phyloP scores from a whole-genome alignment of 1,140 invertebrate species.

The Ditylenchus dipsaci region DNA sequence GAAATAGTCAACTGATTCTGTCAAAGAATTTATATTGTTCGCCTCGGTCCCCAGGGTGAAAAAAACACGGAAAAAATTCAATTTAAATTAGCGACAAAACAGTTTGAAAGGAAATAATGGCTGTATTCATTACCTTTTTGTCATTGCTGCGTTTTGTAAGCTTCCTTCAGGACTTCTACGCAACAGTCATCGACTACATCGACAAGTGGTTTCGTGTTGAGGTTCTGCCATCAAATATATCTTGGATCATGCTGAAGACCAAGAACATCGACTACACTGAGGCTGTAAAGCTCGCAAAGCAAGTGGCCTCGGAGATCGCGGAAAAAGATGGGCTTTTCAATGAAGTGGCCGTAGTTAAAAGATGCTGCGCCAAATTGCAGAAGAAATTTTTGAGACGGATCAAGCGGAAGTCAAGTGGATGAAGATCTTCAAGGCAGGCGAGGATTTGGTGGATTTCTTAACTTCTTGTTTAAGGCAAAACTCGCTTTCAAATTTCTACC shows the following conservation, averaged over 20 bases:
- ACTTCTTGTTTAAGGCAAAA: background rate
- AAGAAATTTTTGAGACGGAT: background rate
- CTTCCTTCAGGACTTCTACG: slow-evolving; percentile 15
- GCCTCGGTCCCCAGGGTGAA: no score
- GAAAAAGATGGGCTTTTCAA: slow-evolving; percentile 5
- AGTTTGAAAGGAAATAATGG: no score
- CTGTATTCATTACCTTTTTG: no score
- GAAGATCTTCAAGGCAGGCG: slow-evolving; percentile 5
- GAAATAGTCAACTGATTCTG: no score
- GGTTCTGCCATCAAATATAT: background rate
- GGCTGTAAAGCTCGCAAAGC: background rate
- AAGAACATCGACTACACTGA: background rate
- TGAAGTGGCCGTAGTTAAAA: background rate
- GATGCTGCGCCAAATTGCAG: background rate
- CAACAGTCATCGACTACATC: slow-evolving; percentile 9
- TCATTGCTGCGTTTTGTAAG: no score
- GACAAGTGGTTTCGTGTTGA: slow-evolving; percentile 14
- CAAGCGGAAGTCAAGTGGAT: slow-evolving; percentile 4
- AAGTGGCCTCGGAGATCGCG: slow-evolving; percentile 5
- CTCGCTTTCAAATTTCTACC: background rate
- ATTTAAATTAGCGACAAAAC: no score
- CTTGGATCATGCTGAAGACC: slow-evolving; percentile 7
- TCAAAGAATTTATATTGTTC: no score
- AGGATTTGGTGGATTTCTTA: no score
- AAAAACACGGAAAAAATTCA: no score